Conservation (phyloP, 1,140 invertebrate genomes). For the Aphelinus atriplicis region DNA sequence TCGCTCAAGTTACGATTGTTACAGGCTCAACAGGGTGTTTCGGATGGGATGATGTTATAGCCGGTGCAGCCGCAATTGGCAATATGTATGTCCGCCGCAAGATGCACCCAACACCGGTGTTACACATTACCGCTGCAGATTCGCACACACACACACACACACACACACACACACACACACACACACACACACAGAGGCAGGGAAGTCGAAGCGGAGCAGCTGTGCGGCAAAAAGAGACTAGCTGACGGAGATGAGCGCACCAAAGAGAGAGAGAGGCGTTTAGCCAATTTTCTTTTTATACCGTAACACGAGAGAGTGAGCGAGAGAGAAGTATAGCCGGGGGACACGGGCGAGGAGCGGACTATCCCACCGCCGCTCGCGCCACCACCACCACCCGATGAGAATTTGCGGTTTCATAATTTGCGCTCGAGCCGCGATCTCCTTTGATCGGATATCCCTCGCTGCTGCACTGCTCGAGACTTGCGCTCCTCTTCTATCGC, state of each 20-base stretch:
- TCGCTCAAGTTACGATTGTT: too few relatives aligned
- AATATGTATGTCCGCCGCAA: too few relatives aligned
- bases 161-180: too few relatives aligned
- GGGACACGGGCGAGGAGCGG: neutral
- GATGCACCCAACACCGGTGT: neutral
- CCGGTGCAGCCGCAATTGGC: too few relatives aligned
- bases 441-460: constrained; percentile 16
- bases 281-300: constrained; percentile 32
- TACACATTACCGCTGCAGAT: constrained; percentile 2
- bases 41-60: too few relatives aligned
- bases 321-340: neutral
- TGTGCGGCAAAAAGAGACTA: too few relatives aligned
- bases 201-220: neutral
- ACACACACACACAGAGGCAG: neutral
- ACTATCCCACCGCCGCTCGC: neutral
- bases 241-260: too few relatives aligned
- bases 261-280: constrained; percentile 1
- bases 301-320: neutral
- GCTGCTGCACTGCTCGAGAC: neutral
- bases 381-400: neutral
- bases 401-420: constrained; percentile 37
- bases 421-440: constrained; percentile 3
- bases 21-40: too few relatives aligned
- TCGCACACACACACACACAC: too few relatives aligned
- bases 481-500: too few relatives aligned